Evolutionary conservation across 2,113 vertebrate genomes (phyloP), one percentile per base, ranked within the genome.

Genomic region (Ciconia stormi): DNA sequence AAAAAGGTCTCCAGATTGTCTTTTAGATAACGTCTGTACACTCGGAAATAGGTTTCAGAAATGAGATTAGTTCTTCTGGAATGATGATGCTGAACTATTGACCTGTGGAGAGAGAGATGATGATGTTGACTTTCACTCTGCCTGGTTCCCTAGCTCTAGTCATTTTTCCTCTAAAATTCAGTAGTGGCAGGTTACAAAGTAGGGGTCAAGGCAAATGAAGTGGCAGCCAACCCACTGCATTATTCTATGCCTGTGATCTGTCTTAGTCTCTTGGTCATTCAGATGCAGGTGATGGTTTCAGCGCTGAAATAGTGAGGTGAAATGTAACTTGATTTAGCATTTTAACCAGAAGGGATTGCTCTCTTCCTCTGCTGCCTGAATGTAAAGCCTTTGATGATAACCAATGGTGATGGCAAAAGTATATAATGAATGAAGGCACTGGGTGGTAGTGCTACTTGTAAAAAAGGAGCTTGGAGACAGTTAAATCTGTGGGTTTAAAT

Each of bases 71-170:
- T 52, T 95, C 85, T 87, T 96, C 89, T 3, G 2, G 69, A 93
- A 84, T 94, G 87, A 97, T 80, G 52, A 94, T 82, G 40, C 50
- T 98, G 95, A 97, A 97, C 90, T 97, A 76, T 95, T 96, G 74
- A 89, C 77, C 92, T 80, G 62, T 0, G 0, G 88, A 67, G 67
- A 85, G 40, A 88, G 78, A 93, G 82, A 90, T 82, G 87, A 84
- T 94, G 89, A 81, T 82, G 66, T 42, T 95, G 91, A 81, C 69
- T 83, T 94, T 96, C 76, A 66, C 70, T 95, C 52, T 93, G 89
- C 81, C 82, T 84, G 58, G 32, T 42, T 95, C 38, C 82, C 70
- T 77, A 69, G 42, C 56, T 85, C 71, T 63, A 84, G 47, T 62
- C 21, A 92, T 96, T 96, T 97, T 65, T 93, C 53, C 83, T 89